Evolutionary conservation across 2,888 invertebrate genomes (phyloP), one percentile per base, ranked within the genome.

Genomic region (Amphipyra tragopoginis): DNA sequence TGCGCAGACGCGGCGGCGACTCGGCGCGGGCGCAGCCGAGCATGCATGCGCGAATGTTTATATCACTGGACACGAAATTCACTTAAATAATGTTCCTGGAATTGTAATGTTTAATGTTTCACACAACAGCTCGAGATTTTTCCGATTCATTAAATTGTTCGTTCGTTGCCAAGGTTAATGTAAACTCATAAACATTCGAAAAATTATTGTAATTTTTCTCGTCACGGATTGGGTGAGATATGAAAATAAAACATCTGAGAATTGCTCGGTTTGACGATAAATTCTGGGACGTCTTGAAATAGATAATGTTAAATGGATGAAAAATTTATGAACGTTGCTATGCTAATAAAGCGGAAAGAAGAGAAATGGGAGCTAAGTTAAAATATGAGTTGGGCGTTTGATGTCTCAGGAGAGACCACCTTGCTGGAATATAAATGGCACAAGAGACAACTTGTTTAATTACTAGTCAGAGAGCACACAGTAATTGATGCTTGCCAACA

Each of bases 1-100:
- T 84, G 89, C 84, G 87, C 89, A 91, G 91, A 92, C 92, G 89
- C 75, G 50, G 77, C 80, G 91, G 79, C 80, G 92, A 86, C 90
- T 87, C 85, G 82, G 74, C 63, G 53, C 75, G 64, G 59, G 64
- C 65, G 68, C 67, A 52, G 73, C 69, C 68, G 62, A 52, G 77
- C 84, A 80, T 84, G 86, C 75, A 77, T 83, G 83, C 83, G 88
- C 89, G 55, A 90, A 87, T 90, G 90, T 93, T 91, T 92, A 89
- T 85, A 85, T 82, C 83, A 81, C 80, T 82, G 86, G 81, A 88
- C 89, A 90, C 90, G 89, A 75, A 87, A 78, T 80, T 78, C 75
- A 75, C 83, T 81, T 80, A 83, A 84, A 84, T 83, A 85, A 75
- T 76, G 72, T 83, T 80, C 76, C 70, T 51, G 55, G 77, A 79